Base-by-base conservation (phyloP, 2,797 vertebrate genomes). In the Gymnopithys bicolor region DNA sequence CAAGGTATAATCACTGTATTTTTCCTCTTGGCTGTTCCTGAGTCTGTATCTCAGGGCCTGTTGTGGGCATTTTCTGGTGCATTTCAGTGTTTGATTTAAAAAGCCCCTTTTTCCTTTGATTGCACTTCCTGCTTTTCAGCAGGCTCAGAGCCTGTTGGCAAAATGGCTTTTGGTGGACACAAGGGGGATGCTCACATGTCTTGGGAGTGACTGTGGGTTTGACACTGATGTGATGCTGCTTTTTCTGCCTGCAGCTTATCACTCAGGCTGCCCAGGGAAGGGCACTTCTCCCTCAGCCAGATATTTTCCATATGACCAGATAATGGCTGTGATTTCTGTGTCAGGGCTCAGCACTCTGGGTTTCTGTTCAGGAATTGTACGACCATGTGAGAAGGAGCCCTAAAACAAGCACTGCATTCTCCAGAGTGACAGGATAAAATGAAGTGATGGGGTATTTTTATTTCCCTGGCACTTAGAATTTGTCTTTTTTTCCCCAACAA, bases 211-310 rank as follows among this genome's bases (percentile, higher is more conserved):
- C 91, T 35, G 73, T 89, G 71, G 78, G 39, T 80, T 92, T 93
- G 76, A 85, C 70, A 37, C 78, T 93, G 89, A 81, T 91, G 93
- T 71, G 51, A 78, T 95, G 85, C 89, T 89, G 73, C 68, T 71
- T 70, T 91, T 83, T 37, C 76, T 86, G 81, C 93, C 90, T 92
- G 94, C 73, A 95, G 90, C 75, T 93, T 66, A 62, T 92, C 92
- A 83, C 92, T 89, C 92, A 49, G 58, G 48, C 74, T 90, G 58
- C 73, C 85, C 77, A 84, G 22, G 46, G 88, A 94, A 94, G 90
- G 90, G 87, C 88, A 7, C 87, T 41, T 63, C 82, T 94, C 94
- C 86, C 74, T 95, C 27, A 5, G 68, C 93, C 46, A 77, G 84
- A 76, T 89, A 90, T 79, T 95, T 95, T 93, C 90, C 77, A 30